Base-by-base conservation (phyloP, 2,797 vertebrate genomes). In the Lepus townsendii region DNA sequence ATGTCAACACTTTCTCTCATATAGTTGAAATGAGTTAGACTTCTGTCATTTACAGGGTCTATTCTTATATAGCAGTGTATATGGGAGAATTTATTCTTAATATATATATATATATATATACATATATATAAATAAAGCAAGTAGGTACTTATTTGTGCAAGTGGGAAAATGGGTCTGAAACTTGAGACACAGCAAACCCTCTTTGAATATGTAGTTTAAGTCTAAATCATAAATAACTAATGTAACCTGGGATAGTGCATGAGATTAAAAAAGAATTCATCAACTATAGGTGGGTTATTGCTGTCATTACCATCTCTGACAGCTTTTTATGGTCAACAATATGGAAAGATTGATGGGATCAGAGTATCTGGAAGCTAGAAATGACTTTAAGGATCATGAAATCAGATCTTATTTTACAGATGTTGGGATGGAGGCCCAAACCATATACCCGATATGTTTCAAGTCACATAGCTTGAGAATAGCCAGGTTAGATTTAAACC, bases 181-280 rank as follows among this genome's bases (percentile, higher is more conserved):
- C 80, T 78, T 35, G 32, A 93, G 68, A 60, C 47, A 27, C 62
- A 27, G 76, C 42, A 52, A 68, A 57, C 63, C n/a, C 42, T 75
- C 87, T 95, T 91, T 42, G 38, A 50, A 83, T 65, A 92, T n/a
- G 16, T 73, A 92, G 7, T 30, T 79, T 79, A 85, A 68, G 47
- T n/a, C 57, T 88, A 88, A 95, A 83, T 95, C 42, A 71, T 50
- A 84, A 94, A 80, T 92, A 84, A 92, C 30, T 38, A 72, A 73
- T 38, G 12, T 77, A 91, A 87, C 63, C 50, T 93, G 24, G 68
- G 52, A 77, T 52, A 62, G 42, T 60, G 24, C 30, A 32, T 83
- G 54, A 79, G 63, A 91, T 91, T 68, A 60, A 86, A 95, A 75
- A 93, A 73, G 22, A 92, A 73, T 95, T 68, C 54, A 60, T 84